Evolutionary conservation across 2,113 vertebrate genomes (phyloP), one percentile per base, ranked within the genome.

Genomic region (Crotophaga sulcirostris): DNA sequence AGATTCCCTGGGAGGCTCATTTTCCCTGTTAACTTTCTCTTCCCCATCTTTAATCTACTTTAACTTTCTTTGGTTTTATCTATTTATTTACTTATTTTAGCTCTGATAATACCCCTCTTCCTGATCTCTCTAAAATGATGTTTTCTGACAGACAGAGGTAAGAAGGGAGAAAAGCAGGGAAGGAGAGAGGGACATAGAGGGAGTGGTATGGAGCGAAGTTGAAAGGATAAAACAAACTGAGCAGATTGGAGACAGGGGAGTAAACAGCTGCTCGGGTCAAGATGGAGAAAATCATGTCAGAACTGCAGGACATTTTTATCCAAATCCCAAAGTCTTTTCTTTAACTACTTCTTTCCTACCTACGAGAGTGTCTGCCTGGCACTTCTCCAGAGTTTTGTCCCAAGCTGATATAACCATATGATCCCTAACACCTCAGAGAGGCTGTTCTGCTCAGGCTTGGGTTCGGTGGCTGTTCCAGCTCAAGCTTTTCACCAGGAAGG

Each of bases 151-250:
- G 47, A 59, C 16, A 10, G 14, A 63, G 9, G 5, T 5, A 54
- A 74, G 24, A 33, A 15, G 6, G 13, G 13, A 54, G 5, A 44
- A 5, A 77, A 38, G 12, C 3, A 54, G 11, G 5, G 49, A 81
- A 49, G 24, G 10, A 62, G 23, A 7, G 11, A 73, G 5, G 25
- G 12, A 58, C 33, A 42, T 47, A 31, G 28, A 60, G 15, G 23
- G 25, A 67, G 5, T 34, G 2, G 0, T 75, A 28, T 9, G 20
- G 11, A 60, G 6, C 59, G 23, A 34, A 24, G 1, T 1, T 47
- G 34, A 34, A 33, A 75, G 4, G 10, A 54, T 44, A 68, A 87
- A 59, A 54, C 2, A 66, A 68, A 3, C 17, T 56, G 24, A 12
- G 7, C 4, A 77, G 5, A 7, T 4, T 81, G 23, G 42, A 81